Conservation (phyloP, 1,140 invertebrate species). For the Dendroctonus valens region DNA sequence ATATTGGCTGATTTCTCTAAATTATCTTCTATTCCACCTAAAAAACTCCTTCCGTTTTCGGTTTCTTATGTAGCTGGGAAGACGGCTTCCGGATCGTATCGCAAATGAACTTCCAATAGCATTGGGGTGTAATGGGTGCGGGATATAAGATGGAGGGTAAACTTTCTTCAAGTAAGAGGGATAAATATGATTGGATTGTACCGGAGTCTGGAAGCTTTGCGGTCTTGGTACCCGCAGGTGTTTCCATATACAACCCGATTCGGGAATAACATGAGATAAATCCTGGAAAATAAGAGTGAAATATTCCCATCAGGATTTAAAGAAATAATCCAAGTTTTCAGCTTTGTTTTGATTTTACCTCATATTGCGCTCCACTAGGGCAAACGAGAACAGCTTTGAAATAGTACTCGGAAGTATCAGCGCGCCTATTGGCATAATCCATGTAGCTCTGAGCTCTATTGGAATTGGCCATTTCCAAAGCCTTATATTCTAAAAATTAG, state of each 20-base stretch:
- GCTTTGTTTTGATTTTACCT: constrained; percentile 9
- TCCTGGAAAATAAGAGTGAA: constrained; percentile 7
- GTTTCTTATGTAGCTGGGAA: constrained; percentile 28
- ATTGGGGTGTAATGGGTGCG: too few relatives aligned
- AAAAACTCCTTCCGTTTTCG: constrained; percentile 36
- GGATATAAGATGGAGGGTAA: too few relatives aligned
- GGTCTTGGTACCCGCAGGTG: constrained; percentile 33
- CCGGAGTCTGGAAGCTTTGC: too few relatives aligned
- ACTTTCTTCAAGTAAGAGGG: too few relatives aligned
- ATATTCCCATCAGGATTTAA: background rate
- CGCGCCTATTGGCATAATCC: constrained; percentile 8
- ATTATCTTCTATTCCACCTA: constrained; percentile 35
- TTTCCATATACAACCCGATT: constrained; percentile 45
- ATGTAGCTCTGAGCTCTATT: background rate
- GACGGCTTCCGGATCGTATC: constrained; percentile 30
- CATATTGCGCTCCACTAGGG: constrained; percentile 42
- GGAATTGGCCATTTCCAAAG: constrained; percentile 28
- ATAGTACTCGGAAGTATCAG: constrained; percentile 17
- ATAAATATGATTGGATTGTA: too few relatives aligned
- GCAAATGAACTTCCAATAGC: too few relatives aligned
- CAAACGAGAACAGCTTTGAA: constrained; percentile 45
- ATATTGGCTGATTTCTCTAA: too few relatives aligned
- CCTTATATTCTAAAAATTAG: constrained; percentile 28
- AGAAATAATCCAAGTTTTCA: background rate
- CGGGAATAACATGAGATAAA: constrained; percentile 8